Conservation (phyloP, 2,113 vertebrate species). For the Beaufortia kweichowensis region DNA sequence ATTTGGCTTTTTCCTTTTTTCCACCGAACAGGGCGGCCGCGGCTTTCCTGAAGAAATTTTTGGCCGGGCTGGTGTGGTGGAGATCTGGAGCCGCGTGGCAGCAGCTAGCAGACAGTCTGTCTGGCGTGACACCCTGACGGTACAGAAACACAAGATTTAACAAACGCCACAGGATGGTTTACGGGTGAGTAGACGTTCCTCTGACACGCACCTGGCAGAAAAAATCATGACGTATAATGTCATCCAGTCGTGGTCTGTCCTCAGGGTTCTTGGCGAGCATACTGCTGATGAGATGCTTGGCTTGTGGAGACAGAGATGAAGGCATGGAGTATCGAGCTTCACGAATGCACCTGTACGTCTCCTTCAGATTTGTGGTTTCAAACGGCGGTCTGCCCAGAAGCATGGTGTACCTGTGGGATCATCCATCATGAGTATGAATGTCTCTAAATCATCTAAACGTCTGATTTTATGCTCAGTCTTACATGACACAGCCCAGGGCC, state of each 20-base stretch:
- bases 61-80: constrained; percentile 85
- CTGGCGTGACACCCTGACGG: constrained; percentile 84
- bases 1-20: constrained; percentile 87
- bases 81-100: constrained; percentile 85
- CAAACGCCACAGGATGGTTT: neutral
- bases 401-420: constrained; percentile 84
- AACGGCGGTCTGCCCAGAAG: constrained; percentile 84
- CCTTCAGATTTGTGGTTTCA: constrained; percentile 88
- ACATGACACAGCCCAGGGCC: constrained; percentile 89
- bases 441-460: too few species aligned
- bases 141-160: neutral
- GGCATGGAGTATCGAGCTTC: constrained; percentile 84
- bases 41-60: constrained; percentile 88
- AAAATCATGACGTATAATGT: constrained; percentile 84
- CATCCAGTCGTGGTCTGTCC: constrained; percentile 81
- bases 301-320: constrained; percentile 78
- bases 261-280: constrained; percentile 86
- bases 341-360: constrained; percentile 86
- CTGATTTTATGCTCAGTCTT: constrained; percentile 57
- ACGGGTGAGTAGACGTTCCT: neutral
- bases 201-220: constrained; percentile 78
- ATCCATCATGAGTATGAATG: neutral
- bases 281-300: constrained; percentile 82
- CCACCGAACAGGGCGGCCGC: constrained; percentile 87
- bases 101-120: constrained; percentile 80